phyloP scores from a whole-genome alignment of 2,797 vertebrate species.

The Pygocentrus nattereri region DNA sequence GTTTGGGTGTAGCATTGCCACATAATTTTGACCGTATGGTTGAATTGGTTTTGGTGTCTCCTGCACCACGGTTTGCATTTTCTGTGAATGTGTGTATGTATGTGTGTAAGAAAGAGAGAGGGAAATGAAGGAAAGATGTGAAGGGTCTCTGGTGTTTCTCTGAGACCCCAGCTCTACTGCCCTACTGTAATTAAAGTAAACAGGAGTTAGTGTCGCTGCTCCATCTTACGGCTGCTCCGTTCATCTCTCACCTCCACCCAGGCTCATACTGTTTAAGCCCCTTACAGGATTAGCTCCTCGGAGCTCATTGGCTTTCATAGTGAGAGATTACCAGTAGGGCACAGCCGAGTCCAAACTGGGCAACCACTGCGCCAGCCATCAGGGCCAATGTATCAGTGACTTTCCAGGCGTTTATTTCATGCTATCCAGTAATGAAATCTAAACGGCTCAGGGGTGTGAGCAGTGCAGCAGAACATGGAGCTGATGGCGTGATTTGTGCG shows the following conservation, averaged over 20 bases:
- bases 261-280: conserved; percentile 52
- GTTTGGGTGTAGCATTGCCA: no score
- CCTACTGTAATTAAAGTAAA: conserved; percentile 41
- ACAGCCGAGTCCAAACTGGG: conserved; percentile 9
- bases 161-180: not conserved
- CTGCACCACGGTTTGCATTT: no score
- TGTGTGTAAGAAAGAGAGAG: no score
- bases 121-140: not conserved
- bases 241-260: conserved; percentile 27
- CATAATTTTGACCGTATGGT: no score
- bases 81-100: no score
- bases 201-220: not conserved
- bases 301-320: conserved; percentile 39
- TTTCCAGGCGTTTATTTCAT: not conserved
- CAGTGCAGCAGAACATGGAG: no score
- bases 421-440: not conserved
- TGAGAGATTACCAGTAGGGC: conserved; percentile 28
- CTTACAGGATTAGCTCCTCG: conserved; percentile 31
- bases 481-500: not conserved
- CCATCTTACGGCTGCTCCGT: not conserved
- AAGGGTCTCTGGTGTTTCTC: not conserved
- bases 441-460: no score
- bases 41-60: no score
- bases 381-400: not conserved
- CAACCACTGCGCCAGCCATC: not conserved